Conservation (phyloP, 2,797 vertebrate genomes). For the Epinephelus awoara region DNA sequence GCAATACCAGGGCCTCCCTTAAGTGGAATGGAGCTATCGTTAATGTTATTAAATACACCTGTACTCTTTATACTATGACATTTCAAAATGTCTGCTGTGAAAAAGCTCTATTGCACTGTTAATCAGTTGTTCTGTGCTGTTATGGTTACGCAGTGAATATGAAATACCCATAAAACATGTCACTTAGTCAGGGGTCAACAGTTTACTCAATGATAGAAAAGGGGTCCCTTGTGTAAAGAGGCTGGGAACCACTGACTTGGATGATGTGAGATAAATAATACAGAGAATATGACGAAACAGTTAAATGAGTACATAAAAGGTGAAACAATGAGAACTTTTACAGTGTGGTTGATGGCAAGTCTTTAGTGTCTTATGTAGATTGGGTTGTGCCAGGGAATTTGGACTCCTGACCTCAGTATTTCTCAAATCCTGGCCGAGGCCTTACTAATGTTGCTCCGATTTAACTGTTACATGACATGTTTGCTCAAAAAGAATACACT, state of each 20-base stretch:
- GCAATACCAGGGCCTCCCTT: too few species aligned
- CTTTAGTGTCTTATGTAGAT: not conserved
- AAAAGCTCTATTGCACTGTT: too few species aligned
- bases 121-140: too few species aligned
- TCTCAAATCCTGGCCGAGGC: not conserved
- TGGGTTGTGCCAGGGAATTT: not conserved
- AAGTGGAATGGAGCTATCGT: too few species aligned
- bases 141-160: too few species aligned
- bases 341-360: not conserved
- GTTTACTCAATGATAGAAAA: too few species aligned
- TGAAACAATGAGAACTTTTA: not conserved
- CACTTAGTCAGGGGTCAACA: too few species aligned
- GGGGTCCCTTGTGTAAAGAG: too few species aligned
- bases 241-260: not conserved
- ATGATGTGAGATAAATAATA: not conserved
- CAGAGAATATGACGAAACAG: not conserved
- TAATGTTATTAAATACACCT: too few species aligned
- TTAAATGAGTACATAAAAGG: not conserved
- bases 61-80: too few species aligned
- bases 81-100: too few species aligned
- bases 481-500: slow-evolving; percentile 1
- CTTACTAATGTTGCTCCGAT: not conserved
- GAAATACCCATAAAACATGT: too few species aligned
- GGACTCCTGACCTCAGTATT: not conserved
- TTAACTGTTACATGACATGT: not conserved